Conservation (phyloP, 1,140 invertebrate genomes). For the Micrasema minimum region DNA sequence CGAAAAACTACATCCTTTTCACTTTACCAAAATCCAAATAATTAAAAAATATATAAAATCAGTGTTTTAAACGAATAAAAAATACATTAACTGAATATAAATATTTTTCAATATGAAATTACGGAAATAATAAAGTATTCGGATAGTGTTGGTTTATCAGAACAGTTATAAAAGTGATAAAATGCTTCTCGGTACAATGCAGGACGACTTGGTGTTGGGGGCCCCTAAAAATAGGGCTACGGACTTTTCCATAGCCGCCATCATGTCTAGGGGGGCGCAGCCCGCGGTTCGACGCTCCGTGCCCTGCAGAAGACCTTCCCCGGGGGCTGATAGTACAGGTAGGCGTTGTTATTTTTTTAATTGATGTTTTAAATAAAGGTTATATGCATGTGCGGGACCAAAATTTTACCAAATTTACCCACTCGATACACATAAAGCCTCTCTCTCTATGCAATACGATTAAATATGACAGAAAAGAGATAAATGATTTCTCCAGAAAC, state of each 20-base stretch:
- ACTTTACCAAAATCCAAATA: too few species aligned
- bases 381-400: too few species aligned
- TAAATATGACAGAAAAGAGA: too few species aligned
- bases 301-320: conserved; percentile 39
- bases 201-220: conserved; percentile 61
- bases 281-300: conserved; percentile 54
- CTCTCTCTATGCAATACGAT: too few species aligned
- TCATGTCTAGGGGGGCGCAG: conserved; percentile 83
- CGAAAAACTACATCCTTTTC: too few species aligned
- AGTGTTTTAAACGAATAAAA: too few species aligned
- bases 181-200: conserved; percentile 69
- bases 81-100: not conserved
- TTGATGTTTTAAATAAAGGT: too few species aligned
- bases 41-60: not conserved
- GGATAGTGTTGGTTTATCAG: not conserved
- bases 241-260: conserved; percentile 93
- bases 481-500: too few species aligned
- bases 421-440: too few species aligned
- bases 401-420: too few species aligned
- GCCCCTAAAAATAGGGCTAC: conserved; percentile 73
- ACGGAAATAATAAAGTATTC: conserved; percentile 19
- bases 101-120: too few species aligned
- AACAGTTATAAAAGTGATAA: conserved; percentile 58
- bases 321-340: conserved; percentile 45
- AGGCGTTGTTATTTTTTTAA: too few species aligned